phyloP scores from a whole-genome alignment of 2,888 invertebrate species.

The Stenodera caucasica region DNA sequence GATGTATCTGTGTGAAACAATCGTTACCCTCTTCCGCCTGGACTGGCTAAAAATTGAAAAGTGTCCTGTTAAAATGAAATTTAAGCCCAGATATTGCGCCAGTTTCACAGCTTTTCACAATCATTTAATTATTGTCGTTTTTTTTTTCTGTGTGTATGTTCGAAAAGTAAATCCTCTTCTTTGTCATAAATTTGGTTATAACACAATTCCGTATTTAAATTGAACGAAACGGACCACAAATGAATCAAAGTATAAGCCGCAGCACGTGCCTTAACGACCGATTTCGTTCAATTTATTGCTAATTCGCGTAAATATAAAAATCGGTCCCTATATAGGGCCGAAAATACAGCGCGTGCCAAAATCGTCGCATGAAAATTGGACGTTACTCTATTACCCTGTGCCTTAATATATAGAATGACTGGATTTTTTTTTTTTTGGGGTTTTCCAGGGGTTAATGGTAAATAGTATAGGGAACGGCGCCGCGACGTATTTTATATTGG shows the following conservation, averaged over 20 bases:
- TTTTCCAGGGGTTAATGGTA: background rate
- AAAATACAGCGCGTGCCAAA: constrained; percentile 22
- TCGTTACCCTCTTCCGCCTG: constrained; percentile 1
- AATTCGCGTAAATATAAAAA: constrained; percentile 56
- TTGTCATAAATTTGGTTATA: background rate
- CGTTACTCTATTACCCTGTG: constrained; percentile 20
- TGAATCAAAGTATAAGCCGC: constrained; percentile 48
- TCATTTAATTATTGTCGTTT: background rate
- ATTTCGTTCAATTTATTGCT: constrained; percentile 55
- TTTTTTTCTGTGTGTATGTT: background rate
- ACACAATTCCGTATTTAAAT: constrained; percentile 12
- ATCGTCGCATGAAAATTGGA: constrained; percentile 20
- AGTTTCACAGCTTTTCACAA: background rate
- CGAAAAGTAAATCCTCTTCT: background rate
- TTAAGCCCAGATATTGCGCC: background rate
- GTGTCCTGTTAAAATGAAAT: background rate
- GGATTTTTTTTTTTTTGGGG: background rate
- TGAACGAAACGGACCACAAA: constrained; percentile 31
- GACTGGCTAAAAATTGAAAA: background rate
- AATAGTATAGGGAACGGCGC: constrained; percentile 41
- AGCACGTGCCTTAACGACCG: constrained; percentile 52
- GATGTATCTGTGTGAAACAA: constrained; percentile 1
- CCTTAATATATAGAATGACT: background rate
- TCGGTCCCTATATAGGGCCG: constrained; percentile 39
- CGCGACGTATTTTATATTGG: constrained; percentile 35